phyloP scores from a whole-genome alignment of 2,797 vertebrate genomes.

The Pseudomugil tenellus region DNA sequence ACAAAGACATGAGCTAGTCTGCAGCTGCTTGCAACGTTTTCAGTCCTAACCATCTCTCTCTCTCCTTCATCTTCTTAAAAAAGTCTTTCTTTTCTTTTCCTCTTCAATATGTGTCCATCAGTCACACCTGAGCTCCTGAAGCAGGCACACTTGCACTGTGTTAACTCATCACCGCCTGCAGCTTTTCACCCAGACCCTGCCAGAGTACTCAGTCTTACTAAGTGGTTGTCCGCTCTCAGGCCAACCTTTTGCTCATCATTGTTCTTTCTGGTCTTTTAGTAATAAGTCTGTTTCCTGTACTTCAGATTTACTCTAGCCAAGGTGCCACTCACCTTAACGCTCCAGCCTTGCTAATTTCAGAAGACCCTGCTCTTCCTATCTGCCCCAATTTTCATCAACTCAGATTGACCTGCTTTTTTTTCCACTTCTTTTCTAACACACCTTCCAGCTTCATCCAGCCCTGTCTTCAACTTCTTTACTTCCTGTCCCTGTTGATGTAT shows the following conservation, averaged over 20 bases:
- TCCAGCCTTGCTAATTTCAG: not conserved
- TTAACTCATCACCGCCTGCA: not conserved
- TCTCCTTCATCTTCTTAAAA: not conserved
- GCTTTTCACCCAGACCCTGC: not conserved
- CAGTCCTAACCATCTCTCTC: not conserved
- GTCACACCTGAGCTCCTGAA: not conserved
- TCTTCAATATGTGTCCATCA: not conserved
- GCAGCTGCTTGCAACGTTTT: not conserved
- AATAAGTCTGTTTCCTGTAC: not conserved
- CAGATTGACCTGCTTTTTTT: not conserved
- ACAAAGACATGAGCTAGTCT: not conserved
- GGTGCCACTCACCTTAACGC: not conserved
- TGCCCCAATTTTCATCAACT: not conserved
- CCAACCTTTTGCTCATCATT: not conserved
- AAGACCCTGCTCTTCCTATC: slow-evolving; percentile 1
- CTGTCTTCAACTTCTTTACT: not conserved
- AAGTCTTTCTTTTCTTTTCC: not conserved
- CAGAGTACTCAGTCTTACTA: not conserved
- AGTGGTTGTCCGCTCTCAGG: not conserved
- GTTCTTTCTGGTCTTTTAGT: not conserved
- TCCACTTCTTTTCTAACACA: not conserved
- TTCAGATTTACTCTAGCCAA: not conserved
- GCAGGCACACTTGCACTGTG: not conserved
- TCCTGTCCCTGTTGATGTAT: not conserved
- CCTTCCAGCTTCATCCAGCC: not conserved